Evolutionary conservation across 2,113 vertebrate species (phyloP).

Genomic region (Myiozetetes cayanensis): DNA sequence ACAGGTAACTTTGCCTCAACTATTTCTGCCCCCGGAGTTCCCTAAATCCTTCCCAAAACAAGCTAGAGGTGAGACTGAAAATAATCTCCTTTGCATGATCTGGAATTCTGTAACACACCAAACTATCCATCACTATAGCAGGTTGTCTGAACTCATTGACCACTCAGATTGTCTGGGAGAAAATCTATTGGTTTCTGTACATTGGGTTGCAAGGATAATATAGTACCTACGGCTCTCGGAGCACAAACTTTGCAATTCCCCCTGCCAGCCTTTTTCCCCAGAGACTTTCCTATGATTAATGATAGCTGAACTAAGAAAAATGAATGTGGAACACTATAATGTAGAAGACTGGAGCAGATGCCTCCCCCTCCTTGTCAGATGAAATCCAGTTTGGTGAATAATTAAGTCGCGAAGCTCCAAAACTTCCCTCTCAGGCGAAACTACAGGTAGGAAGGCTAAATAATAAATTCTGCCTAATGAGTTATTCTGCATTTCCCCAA

Average conservation of each 20-base stretch:
- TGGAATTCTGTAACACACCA: not conserved
- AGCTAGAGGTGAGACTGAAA: not conserved
- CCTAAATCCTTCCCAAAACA: not conserved
- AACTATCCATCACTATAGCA: conserved; percentile 48
- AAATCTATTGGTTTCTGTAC: conserved; percentile 36
- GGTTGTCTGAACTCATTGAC: conserved; percentile 49
- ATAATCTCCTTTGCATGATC: not conserved
- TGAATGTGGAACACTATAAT: conserved; percentile 10
- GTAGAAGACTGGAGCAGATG: not conserved
- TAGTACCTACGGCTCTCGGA: not conserved
- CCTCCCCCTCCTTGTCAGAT: conserved; percentile 38
- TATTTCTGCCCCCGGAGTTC: not conserved
- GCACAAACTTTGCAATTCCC: conserved; percentile 31
- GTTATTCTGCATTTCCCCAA: conserved; percentile 42
- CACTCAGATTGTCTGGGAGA: conserved; percentile 38
- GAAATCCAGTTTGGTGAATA: conserved; percentile 38
- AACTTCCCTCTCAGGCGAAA: conserved; percentile 14
- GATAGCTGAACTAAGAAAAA: conserved; percentile 54
- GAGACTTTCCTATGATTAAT: conserved; percentile 56
- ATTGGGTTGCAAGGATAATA: conserved; percentile 16
- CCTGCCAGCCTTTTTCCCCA: not conserved
- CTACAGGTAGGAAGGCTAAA: conserved; percentile 2
- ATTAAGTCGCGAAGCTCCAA: conserved; percentile 41
- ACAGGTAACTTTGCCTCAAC: not conserved
- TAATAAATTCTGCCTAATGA: conserved; percentile 49